A percentile compares a stretch with the other conserved stretches of the same genome.
Conservation (phyloP, 2,888 invertebrate species). For the Parascotia fuliginaria region DNA sequence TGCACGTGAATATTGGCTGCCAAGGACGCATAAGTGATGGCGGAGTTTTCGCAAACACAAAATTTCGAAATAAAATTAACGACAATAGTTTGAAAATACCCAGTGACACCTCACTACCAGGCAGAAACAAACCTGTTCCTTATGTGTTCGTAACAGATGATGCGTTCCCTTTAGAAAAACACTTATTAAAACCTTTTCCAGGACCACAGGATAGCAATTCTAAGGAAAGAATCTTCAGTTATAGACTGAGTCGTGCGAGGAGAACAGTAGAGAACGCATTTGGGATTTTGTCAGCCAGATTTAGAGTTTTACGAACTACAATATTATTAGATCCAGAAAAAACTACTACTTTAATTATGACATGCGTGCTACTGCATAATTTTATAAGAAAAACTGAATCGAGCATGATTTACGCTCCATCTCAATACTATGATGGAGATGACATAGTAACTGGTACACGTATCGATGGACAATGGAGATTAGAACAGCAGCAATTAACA, state of each 20-base stretch:
- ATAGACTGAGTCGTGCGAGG: slow-evolving; percentile 33
- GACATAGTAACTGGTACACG: slow-evolving; percentile 21
- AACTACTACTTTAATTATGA: slow-evolving; percentile 36
- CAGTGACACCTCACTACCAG: slow-evolving; percentile 17
- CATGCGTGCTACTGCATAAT: slow-evolving; percentile 39
- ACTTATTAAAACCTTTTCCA: slow-evolving; percentile 33
- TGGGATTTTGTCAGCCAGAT: slow-evolving; percentile 30
- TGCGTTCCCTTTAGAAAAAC: slow-evolving; percentile 28
- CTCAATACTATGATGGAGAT: slow-evolving; percentile 26
- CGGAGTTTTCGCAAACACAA: slow-evolving; percentile 28
- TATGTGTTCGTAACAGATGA: slow-evolving; percentile 35
- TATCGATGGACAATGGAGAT: slow-evolving; percentile 33
- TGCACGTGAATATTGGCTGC: slow-evolving; percentile 27
- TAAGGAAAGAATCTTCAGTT: slow-evolving; percentile 37
- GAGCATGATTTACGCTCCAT: slow-evolving; percentile 26
- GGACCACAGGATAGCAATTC: slow-evolving; percentile 30
- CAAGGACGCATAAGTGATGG: slow-evolving; percentile 38
- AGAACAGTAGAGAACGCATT: slow-evolving; percentile 37
- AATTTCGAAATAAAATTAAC: slow-evolving; percentile 15
- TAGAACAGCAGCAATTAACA: slow-evolving; percentile 36
- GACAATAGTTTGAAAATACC: slow-evolving; percentile 23
- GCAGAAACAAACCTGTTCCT: slow-evolving; percentile 26
- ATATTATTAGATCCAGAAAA: slow-evolving; percentile 28
- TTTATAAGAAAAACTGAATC: slow-evolving; percentile 15
- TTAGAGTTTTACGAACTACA: slow-evolving; percentile 8